Percentiles rank a stretch among this genome's conserved stretches.
phyloP scores from a whole-genome alignment of 2,113 vertebrate species.

The Rana temporaria region DNA sequence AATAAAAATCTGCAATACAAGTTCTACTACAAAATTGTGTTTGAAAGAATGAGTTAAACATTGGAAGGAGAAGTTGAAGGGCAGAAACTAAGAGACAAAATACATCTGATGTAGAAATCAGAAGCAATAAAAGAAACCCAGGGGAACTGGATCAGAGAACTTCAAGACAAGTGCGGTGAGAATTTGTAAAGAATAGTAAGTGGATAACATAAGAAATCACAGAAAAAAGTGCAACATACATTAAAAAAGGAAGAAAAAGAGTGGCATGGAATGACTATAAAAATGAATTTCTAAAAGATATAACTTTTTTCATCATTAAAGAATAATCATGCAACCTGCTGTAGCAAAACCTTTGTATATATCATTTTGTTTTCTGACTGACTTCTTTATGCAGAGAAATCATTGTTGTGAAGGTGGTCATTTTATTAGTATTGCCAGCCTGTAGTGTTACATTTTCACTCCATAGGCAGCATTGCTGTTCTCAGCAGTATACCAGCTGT shows the following conservation, averaged over 20 bases:
- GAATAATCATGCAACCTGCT: slow-evolving; percentile 12
- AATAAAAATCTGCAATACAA: too few relatives aligned
- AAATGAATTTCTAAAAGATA: neutral
- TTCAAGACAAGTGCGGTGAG: slow-evolving; percentile 23
- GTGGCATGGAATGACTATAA: neutral
- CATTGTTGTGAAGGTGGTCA: slow-evolving; percentile 46
- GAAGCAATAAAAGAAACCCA: slow-evolving; percentile 11
- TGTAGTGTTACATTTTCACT: slow-evolving; percentile 34
- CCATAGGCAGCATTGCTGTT: slow-evolving; percentile 25
- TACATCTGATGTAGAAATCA: slow-evolving; percentile 39
- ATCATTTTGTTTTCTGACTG: slow-evolving; percentile 27
- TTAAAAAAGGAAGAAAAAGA: slow-evolving; percentile 19
- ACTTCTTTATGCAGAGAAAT: slow-evolving; percentile 19
- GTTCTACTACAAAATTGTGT: neutral
- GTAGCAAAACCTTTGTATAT: slow-evolving; percentile 5
- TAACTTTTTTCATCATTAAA: slow-evolving; percentile 34
- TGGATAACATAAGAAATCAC: slow-evolving; percentile 43
- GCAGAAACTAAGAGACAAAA: neutral
- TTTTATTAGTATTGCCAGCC: slow-evolving; percentile 32
- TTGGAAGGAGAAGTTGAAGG: slow-evolving; percentile 22
- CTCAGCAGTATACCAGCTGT: slow-evolving; percentile 40
- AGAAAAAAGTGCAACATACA: slow-evolving; percentile 13
- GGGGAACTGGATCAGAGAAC: slow-evolving; percentile 10
- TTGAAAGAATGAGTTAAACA: neutral
- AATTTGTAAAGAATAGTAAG: slow-evolving; percentile 41